These are phyloP conservation scores for Phymanthus crucifer DNA, from an alignment of 92 coral and sea anemone species.

Conservation along the genomic window DNA sequence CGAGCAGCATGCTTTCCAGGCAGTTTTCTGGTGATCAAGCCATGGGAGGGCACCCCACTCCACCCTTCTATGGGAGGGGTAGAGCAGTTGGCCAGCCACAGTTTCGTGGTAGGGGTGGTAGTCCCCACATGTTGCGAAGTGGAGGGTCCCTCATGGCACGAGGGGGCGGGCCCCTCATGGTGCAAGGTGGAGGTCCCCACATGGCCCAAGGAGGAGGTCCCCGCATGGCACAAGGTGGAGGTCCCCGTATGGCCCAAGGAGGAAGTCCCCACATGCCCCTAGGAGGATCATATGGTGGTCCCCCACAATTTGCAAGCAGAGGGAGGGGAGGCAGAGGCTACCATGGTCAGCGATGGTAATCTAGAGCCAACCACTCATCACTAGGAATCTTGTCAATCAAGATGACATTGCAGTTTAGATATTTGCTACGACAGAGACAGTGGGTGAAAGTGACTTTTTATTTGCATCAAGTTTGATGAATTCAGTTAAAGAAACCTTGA, in stretches of 20 bases:
- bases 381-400: not conserved
- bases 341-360: slow-evolving; percentile 28
- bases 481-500: too few species aligned
- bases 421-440: too few species aligned
- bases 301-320: slow-evolving; percentile 26
- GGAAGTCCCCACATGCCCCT: slow-evolving; percentile 1
- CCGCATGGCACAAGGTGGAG: not conserved
- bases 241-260: too few species aligned
- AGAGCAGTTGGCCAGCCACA: slow-evolving; percentile 13
- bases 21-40: not conserved
- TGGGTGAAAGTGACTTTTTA: too few species aligned
- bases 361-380: not conserved
- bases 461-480: too few species aligned
- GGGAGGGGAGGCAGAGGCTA: slow-evolving; percentile 26
- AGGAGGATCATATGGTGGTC: slow-evolving; percentile 20
- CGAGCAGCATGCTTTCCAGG: slow-evolving; percentile 7
- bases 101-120: slow-evolving; percentile 19
- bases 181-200: not conserved
- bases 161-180: slow-evolving; percentile 9
- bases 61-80: slow-evolving; percentile 2
- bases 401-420: not conserved
- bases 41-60: not conserved
- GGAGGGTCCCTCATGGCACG: too few species aligned
- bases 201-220: slow-evolving; percentile 23
- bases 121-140: not conserved